phyloP scores from a whole-genome alignment of 2,888 invertebrate species.

The Plagiodera versicolora region DNA sequence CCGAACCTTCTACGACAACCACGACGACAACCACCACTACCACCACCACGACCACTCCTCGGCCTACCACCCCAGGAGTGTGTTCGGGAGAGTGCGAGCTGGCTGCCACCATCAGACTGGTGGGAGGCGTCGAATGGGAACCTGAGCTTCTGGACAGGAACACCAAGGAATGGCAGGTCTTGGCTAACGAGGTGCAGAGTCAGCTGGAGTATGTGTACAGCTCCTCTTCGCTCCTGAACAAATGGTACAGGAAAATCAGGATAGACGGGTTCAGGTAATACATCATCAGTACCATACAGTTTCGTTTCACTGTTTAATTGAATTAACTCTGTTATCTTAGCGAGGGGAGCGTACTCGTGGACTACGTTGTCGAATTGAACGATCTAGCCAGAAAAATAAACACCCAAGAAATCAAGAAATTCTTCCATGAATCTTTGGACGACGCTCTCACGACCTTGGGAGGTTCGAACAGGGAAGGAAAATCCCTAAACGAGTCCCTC shows the following conservation, averaged over 20 bases:
- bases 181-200: conserved; percentile 78
- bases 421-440: conserved; percentile 65
- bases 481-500: conserved; percentile 55
- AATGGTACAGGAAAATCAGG: conserved; percentile 83
- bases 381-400: conserved; percentile 72
- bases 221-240: conserved; percentile 70
- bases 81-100: conserved; percentile 80
- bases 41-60: conserved; percentile 69
- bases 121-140: conserved; percentile 80
- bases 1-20: conserved; percentile 42
- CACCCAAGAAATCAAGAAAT: conserved; percentile 70
- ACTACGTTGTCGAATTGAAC: conserved; percentile 82
- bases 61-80: conserved; percentile 76
- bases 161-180: conserved; percentile 81
- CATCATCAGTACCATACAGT: background rate
- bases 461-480: conserved; percentile 49
- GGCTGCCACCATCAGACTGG: conserved; percentile 82
- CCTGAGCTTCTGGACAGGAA: conserved; percentile 85
- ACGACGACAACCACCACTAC: conserved; percentile 71
- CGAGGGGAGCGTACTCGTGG: conserved; percentile 84
- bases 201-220: conserved; percentile 86
- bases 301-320: background rate
- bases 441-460: conserved; percentile 47
- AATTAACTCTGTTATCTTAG: conserved; percentile 54
- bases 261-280: conserved; percentile 79